These are phyloP conservation scores for Bubo bubo DNA, from an alignment of 2,113 vertebrate genomes.

Conservation along the genomic window DNA sequence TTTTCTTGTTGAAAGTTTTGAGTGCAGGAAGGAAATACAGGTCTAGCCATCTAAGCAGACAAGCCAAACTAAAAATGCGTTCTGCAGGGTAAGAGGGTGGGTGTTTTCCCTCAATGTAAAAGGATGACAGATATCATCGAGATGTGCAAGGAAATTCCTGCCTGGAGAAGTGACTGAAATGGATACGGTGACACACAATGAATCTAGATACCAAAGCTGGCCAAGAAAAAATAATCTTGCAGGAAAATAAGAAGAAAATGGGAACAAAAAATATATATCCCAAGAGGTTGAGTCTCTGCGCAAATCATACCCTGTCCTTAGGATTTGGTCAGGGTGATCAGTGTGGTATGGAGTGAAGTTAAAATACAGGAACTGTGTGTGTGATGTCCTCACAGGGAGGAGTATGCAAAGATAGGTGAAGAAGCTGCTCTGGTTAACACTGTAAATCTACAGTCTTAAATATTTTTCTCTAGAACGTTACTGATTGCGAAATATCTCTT, in stretches of 20 bases:
- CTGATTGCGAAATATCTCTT: background rate
- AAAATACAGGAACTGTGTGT: background rate
- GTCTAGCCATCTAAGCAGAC: background rate
- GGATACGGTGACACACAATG: background rate
- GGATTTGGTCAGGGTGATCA: background rate
- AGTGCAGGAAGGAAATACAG: background rate
- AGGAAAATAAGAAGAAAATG: background rate
- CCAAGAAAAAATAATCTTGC: background rate
- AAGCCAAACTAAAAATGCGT: background rate
- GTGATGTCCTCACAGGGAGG: background rate
- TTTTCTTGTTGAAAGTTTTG: background rate
- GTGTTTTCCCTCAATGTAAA: background rate
- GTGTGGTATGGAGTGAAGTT: background rate
- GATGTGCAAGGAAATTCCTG: background rate
- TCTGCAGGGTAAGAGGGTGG: background rate
- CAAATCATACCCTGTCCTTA: background rate
- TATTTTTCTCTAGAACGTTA: background rate
- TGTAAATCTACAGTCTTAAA: background rate
- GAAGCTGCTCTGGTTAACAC: background rate
- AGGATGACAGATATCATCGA: background rate
- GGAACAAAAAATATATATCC: background rate
- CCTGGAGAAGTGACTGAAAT: background rate
- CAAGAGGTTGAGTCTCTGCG: background rate
- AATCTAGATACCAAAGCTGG: background rate
- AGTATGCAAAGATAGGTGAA: background rate